A percentile compares a stretch with the other conserved stretches of the same genome.
These are phyloP conservation scores for Muscicapa striata DNA, from an alignment of 2,797 vertebrate genomes.

Conservation along the genomic window DNA sequence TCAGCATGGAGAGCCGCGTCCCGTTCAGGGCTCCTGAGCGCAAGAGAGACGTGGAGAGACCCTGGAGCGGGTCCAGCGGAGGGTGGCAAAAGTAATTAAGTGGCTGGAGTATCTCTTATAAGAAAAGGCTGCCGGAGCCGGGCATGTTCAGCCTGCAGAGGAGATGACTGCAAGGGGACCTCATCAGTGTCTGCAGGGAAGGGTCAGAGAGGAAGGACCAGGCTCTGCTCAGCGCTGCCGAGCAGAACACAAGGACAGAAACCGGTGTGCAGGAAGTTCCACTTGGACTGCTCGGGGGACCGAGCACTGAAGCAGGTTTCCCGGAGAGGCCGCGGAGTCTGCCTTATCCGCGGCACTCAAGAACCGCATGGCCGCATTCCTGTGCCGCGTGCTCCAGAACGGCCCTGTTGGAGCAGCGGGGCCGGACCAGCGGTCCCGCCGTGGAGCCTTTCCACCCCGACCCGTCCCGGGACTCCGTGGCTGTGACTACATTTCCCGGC, in stretches of 20 bases:
- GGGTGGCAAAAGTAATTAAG: neutral
- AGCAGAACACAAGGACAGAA: accelerated
- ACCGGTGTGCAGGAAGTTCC: neutral
- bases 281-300: neutral
- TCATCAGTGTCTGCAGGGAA: too few species aligned
- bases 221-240: too few species aligned
- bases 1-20: neutral
- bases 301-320: neutral
- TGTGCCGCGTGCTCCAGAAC: neutral
- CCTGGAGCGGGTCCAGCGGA: neutral
- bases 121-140: neutral
- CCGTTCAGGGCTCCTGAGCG: neutral
- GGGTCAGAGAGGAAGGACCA: neutral
- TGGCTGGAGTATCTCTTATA: neutral
- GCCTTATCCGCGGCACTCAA: neutral
- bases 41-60: neutral
- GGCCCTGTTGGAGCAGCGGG: too few species aligned
- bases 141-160: neutral
- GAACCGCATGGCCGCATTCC: neutral
- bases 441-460: accelerated
- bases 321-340: too few species aligned
- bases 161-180: accelerated
- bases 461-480: accelerated
- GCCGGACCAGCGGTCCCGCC: accelerated
- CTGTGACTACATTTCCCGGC: neutral